phyloP scores from a whole-genome alignment of 2,888 invertebrate species.

The Augiades crinisus region DNA sequence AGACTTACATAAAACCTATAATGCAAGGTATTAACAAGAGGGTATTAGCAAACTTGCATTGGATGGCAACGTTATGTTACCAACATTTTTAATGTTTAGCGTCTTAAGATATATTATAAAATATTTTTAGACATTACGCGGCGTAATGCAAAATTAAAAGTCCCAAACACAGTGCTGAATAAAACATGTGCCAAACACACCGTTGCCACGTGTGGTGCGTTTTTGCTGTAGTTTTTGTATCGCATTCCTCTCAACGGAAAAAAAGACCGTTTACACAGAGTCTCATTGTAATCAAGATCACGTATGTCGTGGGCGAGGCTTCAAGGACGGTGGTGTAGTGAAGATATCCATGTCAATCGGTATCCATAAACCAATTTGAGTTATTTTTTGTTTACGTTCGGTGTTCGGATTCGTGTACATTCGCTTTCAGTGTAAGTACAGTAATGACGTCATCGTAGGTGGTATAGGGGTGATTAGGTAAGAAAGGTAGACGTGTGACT shows the following conservation, averaged over 20 bases:
- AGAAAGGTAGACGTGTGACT: too few species aligned
- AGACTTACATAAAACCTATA: too few species aligned
- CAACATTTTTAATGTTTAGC: too few species aligned
- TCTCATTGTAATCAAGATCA: constrained; percentile 50
- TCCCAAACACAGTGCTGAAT: constrained; percentile 23
- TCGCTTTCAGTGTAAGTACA: too few species aligned
- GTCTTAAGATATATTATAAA: too few species aligned
- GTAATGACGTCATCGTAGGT: neutral
- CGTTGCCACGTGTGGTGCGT: constrained; percentile 48
- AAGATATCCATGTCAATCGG: constrained; percentile 4
- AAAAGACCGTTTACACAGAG: constrained; percentile 41
- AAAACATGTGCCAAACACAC: constrained; percentile 38
- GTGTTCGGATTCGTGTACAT: neutral
- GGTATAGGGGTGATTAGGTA: too few species aligned
- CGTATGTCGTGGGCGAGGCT: constrained; percentile 37
- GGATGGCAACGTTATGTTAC: too few species aligned
- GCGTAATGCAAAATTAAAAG: constrained; percentile 27
- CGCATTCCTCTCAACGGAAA: constrained; percentile 50
- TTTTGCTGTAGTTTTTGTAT: constrained; percentile 48
- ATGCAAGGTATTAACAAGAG: too few species aligned
- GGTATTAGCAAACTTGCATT: too few species aligned
- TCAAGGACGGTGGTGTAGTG: constrained; percentile 37
- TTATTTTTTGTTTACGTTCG: neutral
- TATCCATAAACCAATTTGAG: constrained; percentile 1
- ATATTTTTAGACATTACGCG: too few species aligned